These are phyloP conservation scores for Leptoteleia sp. DNA, from an alignment of 1,140 invertebrate species.

Conservation along the genomic window DNA sequence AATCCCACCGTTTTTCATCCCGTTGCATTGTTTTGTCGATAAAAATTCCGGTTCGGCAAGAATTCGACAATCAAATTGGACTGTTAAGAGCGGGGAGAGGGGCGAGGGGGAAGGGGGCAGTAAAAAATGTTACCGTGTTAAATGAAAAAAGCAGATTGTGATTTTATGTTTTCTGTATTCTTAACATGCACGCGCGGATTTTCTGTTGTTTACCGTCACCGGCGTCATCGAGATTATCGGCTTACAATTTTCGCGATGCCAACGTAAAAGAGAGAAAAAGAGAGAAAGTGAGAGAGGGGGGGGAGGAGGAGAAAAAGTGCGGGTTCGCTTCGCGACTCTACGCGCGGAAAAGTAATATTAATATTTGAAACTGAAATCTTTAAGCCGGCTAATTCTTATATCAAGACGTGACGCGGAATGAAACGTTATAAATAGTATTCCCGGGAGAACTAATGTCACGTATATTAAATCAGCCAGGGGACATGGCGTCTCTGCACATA, in stretches of 20 bases:
- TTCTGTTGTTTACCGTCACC: constrained; percentile 3
- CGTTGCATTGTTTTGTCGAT: too few relatives aligned
- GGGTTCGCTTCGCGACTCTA: too few relatives aligned
- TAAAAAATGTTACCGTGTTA: constrained; percentile 4
- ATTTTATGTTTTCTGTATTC: constrained; percentile 14
- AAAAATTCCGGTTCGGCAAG: too few relatives aligned
- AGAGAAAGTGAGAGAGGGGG: too few relatives aligned
- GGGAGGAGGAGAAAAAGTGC: background rate
- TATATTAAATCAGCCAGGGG: constrained; percentile 42
- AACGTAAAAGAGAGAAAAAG: too few relatives aligned
- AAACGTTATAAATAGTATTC: constrained; percentile 59
- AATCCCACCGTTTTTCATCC: too few relatives aligned
- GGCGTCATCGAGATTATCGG: constrained; percentile 11
- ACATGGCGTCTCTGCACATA: constrained; percentile 49
- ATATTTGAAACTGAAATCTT: constrained; percentile 4
- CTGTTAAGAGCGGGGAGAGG: too few relatives aligned
- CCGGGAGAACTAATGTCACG: constrained; percentile 49
- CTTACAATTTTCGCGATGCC: constrained; percentile 6
- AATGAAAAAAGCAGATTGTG: constrained; percentile 5
- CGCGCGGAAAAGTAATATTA: background rate
- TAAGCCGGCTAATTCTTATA: constrained; percentile 18
- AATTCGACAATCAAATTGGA: too few relatives aligned
- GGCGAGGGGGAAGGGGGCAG: too few relatives aligned
- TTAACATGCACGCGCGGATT: constrained; percentile 25
- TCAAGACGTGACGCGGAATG: constrained; percentile 40